Conservation (phyloP, 2,888 invertebrate species). For the Ormyrus pomaceus region DNA sequence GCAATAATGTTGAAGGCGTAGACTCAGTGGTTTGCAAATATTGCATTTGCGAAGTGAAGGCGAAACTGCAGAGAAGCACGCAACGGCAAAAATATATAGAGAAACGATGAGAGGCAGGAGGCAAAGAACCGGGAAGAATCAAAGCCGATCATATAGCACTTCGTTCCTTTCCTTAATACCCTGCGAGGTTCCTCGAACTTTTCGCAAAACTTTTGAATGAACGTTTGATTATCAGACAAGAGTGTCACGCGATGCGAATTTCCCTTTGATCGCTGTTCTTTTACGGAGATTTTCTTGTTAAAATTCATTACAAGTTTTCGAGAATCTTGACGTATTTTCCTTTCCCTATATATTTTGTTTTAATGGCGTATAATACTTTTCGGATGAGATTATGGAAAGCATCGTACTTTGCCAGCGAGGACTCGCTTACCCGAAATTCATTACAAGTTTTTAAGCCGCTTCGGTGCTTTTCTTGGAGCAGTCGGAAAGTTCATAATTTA, state of each 20-base stretch:
- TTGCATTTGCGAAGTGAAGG: neutral
- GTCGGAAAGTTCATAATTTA: neutral
- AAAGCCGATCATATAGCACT: conserved; percentile 46
- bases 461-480: conserved; percentile 4
- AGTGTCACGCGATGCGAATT: conserved; percentile 35
- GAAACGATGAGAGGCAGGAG: neutral
- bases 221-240: conserved; percentile 43
- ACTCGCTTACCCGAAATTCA: conserved; percentile 38
- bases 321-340: conserved; percentile 21
- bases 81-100: neutral
- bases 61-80: neutral
- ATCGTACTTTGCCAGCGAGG: conserved; percentile 24
- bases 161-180: conserved; percentile 44
- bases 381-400: conserved; percentile 44
- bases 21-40: no score
- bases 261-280: conserved; percentile 31
- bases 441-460: conserved; percentile 40
- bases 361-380: conserved; percentile 40
- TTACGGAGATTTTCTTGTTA: conserved; percentile 48
- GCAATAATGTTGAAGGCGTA: no score
- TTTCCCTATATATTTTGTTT: conserved; percentile 17
- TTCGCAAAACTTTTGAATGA: conserved; percentile 36
- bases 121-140: neutral
- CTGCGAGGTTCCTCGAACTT: conserved; percentile 40
- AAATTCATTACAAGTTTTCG: conserved; percentile 53